Base-by-base conservation (phyloP, 2,113 vertebrate genomes). In the Oostethus manadensis region DNA sequence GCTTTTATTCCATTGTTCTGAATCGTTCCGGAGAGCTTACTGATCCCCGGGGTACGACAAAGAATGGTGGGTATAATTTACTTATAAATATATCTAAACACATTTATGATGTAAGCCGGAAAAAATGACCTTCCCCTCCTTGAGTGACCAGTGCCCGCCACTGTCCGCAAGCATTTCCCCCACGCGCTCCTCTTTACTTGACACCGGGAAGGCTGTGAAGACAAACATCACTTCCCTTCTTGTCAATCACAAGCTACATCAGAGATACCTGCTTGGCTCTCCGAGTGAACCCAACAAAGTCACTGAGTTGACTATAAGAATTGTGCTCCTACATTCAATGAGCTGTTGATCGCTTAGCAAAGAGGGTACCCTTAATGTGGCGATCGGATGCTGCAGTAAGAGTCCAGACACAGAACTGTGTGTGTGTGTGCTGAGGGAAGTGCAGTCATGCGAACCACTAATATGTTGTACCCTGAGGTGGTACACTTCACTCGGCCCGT, bases 401-500 rank as follows among this genome's bases (percentile, higher is more conserved):
- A 33, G 29, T 33, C 3, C 7, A 6, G 3, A 6, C 6, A 8
- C 8, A 8, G 6, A 57, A n/a, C 8, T 45, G 26, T 64, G 33
- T 47, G 40, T 29, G 50, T 64, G 43, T 29, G 20, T 47, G 44
- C 61, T 60, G 42, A 62, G 15, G 23, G 20, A 13, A 40, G 44
- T 45, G 3, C 51, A 68, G 63, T 35, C 58, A 63, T 49, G 47
- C 38, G 33, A 35, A 60, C 43, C 60, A 43, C 43, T 40, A 16
- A 38, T 33, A 63, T 66, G 77, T 74, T 70, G 74, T 33, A 60
- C 48, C 83, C 79, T 3, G 60, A 54, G 70, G 81, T 46, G 63
- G 69, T 67, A 68, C 76, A 67, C 85, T 79, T 82, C 76, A 78
- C 66, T 58, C 74, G 17, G 38, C 46, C 68, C 4, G 38, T 73